Percentiles rank a stretch among this genome's conserved stretches.
Conservation (phyloP, 2,888 invertebrate genomes). For the Trilocha varians region DNA sequence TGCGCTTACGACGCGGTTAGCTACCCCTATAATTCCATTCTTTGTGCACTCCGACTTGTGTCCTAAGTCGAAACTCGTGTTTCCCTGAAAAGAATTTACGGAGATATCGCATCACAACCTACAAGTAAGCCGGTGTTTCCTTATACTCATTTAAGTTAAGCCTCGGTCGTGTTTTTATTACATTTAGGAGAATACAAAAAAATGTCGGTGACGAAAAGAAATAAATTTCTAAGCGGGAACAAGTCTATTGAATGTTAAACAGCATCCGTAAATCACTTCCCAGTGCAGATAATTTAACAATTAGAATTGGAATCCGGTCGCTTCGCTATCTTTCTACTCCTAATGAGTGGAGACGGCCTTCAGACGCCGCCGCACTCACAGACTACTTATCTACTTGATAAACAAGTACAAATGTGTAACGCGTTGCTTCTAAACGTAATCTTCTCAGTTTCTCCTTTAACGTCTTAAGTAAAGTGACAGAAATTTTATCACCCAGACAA, state of each 20-base stretch:
- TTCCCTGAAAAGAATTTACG: constrained; percentile 32
- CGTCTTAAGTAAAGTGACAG: constrained; percentile 49
- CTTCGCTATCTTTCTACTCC: constrained; percentile 46
- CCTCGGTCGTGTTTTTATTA: not conserved
- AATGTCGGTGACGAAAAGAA: not conserved
- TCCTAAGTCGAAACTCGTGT: constrained; percentile 63
- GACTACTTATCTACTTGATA: constrained; percentile 60
- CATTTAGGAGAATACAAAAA: not conserved
- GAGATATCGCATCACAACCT: constrained; percentile 30
- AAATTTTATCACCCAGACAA: constrained; percentile 51
- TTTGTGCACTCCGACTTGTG: constrained; percentile 47
- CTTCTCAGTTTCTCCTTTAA: constrained; percentile 50
- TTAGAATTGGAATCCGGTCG: constrained; percentile 51
- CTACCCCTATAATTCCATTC: constrained; percentile 60
- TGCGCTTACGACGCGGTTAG: constrained; percentile 57
- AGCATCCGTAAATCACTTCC: constrained; percentile 40
- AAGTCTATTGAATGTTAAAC: constrained; percentile 25
- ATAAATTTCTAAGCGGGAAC: not conserved
- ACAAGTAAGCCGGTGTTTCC: constrained; percentile 31
- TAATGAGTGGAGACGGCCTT: constrained; percentile 55
- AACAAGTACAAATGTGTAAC: constrained; percentile 66
- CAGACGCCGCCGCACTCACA: constrained; percentile 39
- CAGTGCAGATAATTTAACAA: constrained; percentile 49
- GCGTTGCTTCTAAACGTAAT: constrained; percentile 49
- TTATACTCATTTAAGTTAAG: not conserved